A percentile compares a stretch with the other conserved stretches of the same genome.
Evolutionary conservation across 2,113 vertebrate species (phyloP).

Genomic region (Tychaedon coryphoeus): DNA sequence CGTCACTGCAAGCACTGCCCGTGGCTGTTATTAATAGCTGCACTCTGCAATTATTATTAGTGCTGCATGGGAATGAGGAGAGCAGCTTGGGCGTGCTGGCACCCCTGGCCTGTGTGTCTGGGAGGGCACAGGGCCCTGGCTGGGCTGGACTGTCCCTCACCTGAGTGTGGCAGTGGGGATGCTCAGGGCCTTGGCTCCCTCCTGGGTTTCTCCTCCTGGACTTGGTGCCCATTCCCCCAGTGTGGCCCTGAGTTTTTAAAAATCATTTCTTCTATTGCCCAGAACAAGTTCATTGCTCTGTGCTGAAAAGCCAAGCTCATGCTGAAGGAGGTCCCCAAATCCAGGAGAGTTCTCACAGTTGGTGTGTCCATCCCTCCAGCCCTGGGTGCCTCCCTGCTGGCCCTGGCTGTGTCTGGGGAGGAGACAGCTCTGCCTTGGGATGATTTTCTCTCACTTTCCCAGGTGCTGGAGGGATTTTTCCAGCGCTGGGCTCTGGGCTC

Average conservation of each 20-base stretch:
- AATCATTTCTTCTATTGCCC: not conserved
- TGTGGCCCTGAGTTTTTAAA: not conserved
- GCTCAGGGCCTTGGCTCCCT: rapidly evolving
- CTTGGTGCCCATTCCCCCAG: not conserved
- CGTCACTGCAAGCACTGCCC: rapidly evolving
- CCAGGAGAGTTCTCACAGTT: not conserved
- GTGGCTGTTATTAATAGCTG: not conserved
- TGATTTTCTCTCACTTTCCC: not conserved
- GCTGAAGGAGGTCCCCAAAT: not conserved
- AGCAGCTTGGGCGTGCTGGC: not conserved
- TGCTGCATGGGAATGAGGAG: not conserved
- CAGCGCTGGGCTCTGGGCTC: not conserved
- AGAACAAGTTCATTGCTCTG: not conserved
- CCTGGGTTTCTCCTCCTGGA: not conserved
- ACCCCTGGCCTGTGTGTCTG: not conserved
- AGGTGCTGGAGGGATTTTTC: not conserved
- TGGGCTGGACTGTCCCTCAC: rapidly evolving
- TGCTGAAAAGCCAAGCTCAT: not conserved
- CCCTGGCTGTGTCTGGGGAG: not conserved
- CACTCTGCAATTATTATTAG: not conserved
- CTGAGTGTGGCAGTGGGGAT: rapidly evolving
- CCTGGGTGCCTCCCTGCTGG: too few species aligned
- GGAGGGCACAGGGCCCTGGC: not conserved
- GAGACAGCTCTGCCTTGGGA: not conserved
- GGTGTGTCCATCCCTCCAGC: not conserved